phyloP scores from a whole-genome alignment of 2,888 invertebrate species.

The Drosophila sordidapex region DNA sequence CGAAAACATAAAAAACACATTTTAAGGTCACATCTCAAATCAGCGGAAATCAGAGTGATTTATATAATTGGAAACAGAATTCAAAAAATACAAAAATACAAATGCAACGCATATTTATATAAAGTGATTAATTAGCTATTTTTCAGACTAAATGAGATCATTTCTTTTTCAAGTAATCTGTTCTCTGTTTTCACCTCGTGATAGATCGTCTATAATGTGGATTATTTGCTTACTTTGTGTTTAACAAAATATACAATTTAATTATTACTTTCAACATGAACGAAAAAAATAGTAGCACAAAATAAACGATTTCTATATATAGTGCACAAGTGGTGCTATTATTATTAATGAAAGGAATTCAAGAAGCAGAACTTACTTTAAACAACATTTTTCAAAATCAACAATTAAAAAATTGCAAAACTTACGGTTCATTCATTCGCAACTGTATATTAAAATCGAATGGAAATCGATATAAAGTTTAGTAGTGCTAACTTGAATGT shows the following conservation, averaged over 20 bases:
- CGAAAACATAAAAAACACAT: conserved; percentile 26
- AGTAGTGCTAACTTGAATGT: too few species aligned
- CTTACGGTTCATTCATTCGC: not conserved
- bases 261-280: not conserved
- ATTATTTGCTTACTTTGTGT: not conserved
- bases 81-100: conserved; percentile 1
- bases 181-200: not conserved
- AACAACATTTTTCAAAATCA: not conserved
- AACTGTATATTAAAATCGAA: not conserved
- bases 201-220: conserved; percentile 8
- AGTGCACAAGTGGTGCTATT: too few species aligned
- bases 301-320: not conserved
- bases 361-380: too few species aligned
- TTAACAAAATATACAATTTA: not conserved
- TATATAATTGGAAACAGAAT: not conserved
- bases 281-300: not conserved
- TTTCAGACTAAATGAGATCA: conserved; percentile 46
- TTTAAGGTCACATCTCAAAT: conserved; percentile 30
- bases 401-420: not conserved
- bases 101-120: conserved; percentile 14
- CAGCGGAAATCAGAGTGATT: conserved; percentile 1
- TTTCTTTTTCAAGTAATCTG: conserved; percentile 29
- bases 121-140: conserved; percentile 38
- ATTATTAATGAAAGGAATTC: too few species aligned
- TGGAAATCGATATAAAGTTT: not conserved